Evolutionary conservation across 2,113 vertebrate species (phyloP), one percentile per base, ranked within the genome.

Genomic region (Chloroceryle aenea): DNA sequence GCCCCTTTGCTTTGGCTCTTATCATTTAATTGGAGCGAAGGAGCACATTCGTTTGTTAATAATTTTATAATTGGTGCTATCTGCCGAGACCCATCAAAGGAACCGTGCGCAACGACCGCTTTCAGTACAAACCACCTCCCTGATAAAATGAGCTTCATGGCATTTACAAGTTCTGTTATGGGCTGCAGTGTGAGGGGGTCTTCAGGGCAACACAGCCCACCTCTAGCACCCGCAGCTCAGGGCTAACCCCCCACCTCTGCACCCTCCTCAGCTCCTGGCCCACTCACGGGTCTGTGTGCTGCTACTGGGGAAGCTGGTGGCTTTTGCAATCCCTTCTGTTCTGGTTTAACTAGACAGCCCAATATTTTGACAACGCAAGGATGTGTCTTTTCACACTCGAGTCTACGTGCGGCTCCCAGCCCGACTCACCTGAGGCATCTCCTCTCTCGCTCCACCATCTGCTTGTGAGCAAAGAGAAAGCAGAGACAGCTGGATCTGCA

Each of bases 1-100:
- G 88, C 85, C 95, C 95, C 93, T 95, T 81, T 77, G 75, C 93
- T 93, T 86, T 50, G 64, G 53, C 68, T 95, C 93, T 97, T 97
- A 96, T 97, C 93, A 94, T 92, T 97, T 96, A 95, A 96, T 97
- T 96, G 97, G 95, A 90, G 72, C 4, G 9, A 61, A 72, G 94
- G 71, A 94, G 64, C 79, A 67, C 87, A 87, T 87, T 84, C 25
- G 10, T 96, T 96, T 93, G 92, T 83, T 95, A 93, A 92, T 96
- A 95, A 97, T 96, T 94, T 89, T 63, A 89, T 96, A 96, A 95
- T 96, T 85, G 90, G 72, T 36, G 69, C 82, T 96, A 95, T 95
- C 95, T 97, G 91, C 87, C 0, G 22, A 61, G 85, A 58, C 80
- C 83, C 92, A 95, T 87, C 94, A 79, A 68, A 94, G 71, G 77